A percentile compares a stretch with the other conserved stretches of the same genome.
Evolutionary conservation across 64 coral and sea anemone species (phyloP).

Genomic region (Dendrophyllia cribrosa): DNA sequence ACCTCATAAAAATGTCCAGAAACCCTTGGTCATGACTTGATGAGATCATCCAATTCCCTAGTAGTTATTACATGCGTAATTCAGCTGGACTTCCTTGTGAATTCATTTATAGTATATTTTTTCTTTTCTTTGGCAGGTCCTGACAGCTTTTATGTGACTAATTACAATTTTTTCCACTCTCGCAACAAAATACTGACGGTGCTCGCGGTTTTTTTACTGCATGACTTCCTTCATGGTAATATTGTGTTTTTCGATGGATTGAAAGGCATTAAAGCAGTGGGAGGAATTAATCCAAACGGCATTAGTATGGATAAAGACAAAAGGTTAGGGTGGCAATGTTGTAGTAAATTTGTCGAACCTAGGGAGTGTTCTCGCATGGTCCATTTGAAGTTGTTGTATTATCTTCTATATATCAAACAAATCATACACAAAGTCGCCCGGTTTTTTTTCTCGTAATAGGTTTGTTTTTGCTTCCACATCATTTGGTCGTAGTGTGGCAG

Average conservation of each 20-base stretch:
- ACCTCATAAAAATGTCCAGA: too few species aligned
- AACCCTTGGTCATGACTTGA: too few species aligned
- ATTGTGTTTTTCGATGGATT: conserved; percentile 74
- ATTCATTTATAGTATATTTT: too few species aligned
- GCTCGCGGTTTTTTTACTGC: conserved; percentile 24
- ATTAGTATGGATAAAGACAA: conserved; percentile 55
- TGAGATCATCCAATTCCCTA: too few species aligned
- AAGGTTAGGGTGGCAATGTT: conserved; percentile 27
- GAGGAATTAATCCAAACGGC: conserved; percentile 58
- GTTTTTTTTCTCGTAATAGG: background rate
- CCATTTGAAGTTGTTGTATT: too few species aligned
- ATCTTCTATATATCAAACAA: too few species aligned
- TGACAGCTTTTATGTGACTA: conserved; percentile 85
- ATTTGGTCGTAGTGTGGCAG: background rate
- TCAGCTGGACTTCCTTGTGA: too few species aligned
- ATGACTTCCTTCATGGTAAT: conserved; percentile 9
- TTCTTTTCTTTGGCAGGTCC: conserved; percentile 44
- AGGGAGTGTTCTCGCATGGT: too few species aligned
- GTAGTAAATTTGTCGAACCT: too few species aligned
- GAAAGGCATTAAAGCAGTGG: conserved; percentile 13
- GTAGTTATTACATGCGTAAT: too few species aligned
- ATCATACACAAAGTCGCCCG: too few species aligned
- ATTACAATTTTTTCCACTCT: conserved; percentile 71
- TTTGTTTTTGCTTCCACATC: conserved; percentile 9
- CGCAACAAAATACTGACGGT: conserved; percentile 3